These are phyloP conservation scores for Caranx melampygus DNA, from an alignment of 2,113 vertebrate species.

Conservation along the genomic window DNA sequence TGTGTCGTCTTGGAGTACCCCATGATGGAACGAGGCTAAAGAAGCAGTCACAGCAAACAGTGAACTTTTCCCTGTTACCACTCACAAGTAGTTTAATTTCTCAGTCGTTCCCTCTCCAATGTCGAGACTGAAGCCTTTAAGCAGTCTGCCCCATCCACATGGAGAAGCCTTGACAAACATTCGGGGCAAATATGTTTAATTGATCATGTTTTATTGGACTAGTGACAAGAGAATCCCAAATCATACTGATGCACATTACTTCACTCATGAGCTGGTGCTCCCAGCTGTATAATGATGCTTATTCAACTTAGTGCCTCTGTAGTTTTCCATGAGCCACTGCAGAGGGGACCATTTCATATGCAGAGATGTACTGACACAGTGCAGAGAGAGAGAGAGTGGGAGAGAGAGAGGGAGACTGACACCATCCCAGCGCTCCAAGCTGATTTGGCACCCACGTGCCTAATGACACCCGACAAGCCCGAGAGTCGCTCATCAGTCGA, in stretches of 20 bases:
- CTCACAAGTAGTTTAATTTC: constrained; percentile 11
- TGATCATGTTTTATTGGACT: constrained; percentile 57
- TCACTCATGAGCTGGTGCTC: constrained; percentile 31
- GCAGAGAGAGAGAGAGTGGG: constrained; percentile 27
- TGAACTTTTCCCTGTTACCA: constrained; percentile 1
- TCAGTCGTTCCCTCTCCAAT: constrained; percentile 27
- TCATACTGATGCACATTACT: constrained; percentile 9
- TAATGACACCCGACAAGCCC: constrained; percentile 79
- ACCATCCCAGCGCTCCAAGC: constrained; percentile 61
- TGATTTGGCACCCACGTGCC: constrained; percentile 71
- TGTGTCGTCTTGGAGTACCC: constrained; percentile 8
- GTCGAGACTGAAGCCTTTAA: background rate
- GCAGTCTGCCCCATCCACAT: constrained; percentile 5
- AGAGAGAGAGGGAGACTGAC: constrained; percentile 47
- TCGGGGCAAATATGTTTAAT: constrained; percentile 57
- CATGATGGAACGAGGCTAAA: background rate
- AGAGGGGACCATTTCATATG: constrained; percentile 63
- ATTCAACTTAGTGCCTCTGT: constrained; percentile 55
- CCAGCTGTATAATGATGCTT: constrained; percentile 41
- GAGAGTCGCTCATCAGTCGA: constrained; percentile 71
- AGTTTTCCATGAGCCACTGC: constrained; percentile 59
- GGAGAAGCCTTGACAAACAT: constrained; percentile 36
- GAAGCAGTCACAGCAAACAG: background rate
- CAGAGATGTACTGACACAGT: constrained; percentile 45
- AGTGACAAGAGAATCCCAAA: constrained; percentile 40